These are phyloP conservation scores for Scyliorhinus canicula DNA, from an alignment of 2,797 vertebrate genomes.

Conservation along the genomic window DNA sequence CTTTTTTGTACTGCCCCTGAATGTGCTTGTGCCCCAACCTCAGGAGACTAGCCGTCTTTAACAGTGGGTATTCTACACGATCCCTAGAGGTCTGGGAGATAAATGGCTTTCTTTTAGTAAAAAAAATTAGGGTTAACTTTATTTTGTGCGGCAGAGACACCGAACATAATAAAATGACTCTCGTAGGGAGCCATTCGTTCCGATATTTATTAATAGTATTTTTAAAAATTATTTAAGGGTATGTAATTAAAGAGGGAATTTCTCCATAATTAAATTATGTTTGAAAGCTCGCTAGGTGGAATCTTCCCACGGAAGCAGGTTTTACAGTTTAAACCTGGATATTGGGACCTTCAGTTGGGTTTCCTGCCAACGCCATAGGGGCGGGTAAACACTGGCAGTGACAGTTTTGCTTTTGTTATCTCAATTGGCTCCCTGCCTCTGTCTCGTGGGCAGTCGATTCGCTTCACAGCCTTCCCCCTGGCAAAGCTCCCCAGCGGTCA, in stretches of 20 bases:
- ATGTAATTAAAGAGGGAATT: not conserved
- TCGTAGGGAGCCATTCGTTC: not conserved
- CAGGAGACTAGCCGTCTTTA: too few relatives aligned
- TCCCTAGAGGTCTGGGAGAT: not conserved
- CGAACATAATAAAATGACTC: not conserved
- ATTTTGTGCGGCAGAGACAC: not conserved
- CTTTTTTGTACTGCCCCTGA: not conserved
- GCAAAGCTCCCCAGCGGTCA: too few relatives aligned
- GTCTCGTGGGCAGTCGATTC: too few relatives aligned
- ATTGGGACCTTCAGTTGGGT: too few relatives aligned
- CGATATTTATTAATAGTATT: not conserved
- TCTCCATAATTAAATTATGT: not conserved
- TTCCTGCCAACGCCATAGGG: too few relatives aligned
- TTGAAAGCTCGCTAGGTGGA: not conserved
- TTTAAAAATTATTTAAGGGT: too few relatives aligned
- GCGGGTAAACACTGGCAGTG: too few relatives aligned
- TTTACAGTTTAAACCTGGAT: too few relatives aligned
- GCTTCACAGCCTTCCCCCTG: too few relatives aligned
- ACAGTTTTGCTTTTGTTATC: too few relatives aligned
- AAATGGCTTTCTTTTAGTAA: not conserved
- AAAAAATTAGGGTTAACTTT: not conserved
- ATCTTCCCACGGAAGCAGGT: too few relatives aligned
- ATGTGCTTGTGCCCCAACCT: not conserved
- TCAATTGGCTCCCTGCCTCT: too few relatives aligned
- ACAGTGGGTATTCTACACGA: not conserved